A percentile compares a stretch with the other conserved stretches of the same genome.
Evolutionary conservation across 2,797 vertebrate genomes (phyloP).

Genomic region (Artibeus lituratus): DNA sequence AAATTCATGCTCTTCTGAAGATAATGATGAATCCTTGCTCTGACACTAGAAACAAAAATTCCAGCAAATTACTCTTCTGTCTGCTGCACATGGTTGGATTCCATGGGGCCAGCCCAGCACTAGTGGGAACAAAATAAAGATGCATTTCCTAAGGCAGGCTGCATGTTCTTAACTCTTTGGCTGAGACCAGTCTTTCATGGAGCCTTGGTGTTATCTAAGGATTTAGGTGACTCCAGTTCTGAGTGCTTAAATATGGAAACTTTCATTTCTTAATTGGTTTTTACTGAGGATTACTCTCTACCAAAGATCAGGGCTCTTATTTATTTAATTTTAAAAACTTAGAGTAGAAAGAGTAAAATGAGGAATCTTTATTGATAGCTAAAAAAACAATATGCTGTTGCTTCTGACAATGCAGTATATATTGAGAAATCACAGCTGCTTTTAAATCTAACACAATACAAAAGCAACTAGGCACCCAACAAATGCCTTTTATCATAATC

Average conservation of each 20-base stretch:
- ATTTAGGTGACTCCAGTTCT: neutral
- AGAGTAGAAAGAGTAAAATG: neutral
- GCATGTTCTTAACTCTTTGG: neutral
- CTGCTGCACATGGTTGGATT: constrained; percentile 64
- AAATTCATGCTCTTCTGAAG: constrained; percentile 64
- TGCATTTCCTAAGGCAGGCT: neutral
- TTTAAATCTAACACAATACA: neutral
- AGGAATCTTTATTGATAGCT: neutral
- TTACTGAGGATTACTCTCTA: neutral
- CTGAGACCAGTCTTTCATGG: neutral
- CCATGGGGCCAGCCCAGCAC: neutral
- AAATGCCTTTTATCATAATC: neutral
- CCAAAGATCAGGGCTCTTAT: neutral
- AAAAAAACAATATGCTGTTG: neutral
- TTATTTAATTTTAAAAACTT: neutral
- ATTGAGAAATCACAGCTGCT: neutral
- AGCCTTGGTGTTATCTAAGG: neutral
- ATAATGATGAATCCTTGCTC: constrained; percentile 53
- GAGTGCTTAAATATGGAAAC: neutral
- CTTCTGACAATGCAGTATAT: neutral
- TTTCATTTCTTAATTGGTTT: neutral
- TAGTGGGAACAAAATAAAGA: constrained; percentile 50
- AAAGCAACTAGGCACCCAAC: neutral
- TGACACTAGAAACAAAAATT: constrained; percentile 69
- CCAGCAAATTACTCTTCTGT: constrained; percentile 61